Percentiles rank a stretch among this genome's conserved stretches.
phyloP scores from a whole-genome alignment of 2,797 vertebrate species.

The Pipistrellus pipistrellus region DNA sequence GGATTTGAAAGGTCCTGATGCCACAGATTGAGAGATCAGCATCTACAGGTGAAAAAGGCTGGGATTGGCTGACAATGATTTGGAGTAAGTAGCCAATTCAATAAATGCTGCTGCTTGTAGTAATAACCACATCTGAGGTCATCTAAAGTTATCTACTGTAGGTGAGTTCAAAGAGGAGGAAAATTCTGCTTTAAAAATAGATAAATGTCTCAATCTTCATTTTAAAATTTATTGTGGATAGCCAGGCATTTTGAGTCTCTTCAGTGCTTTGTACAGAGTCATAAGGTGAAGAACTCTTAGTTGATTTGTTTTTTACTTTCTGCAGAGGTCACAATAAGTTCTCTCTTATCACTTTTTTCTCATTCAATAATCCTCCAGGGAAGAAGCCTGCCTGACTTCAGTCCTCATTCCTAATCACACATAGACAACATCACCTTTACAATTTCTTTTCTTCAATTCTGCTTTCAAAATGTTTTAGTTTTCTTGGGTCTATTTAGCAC shows the following conservation, averaged over 20 bases:
- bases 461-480: slow-evolving; percentile 42
- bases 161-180: background rate
- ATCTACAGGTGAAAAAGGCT: background rate
- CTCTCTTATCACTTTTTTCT: background rate
- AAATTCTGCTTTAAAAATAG: background rate
- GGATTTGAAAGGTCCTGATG: background rate
- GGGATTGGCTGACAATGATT: background rate
- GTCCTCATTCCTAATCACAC: slow-evolving; percentile 14
- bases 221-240: slow-evolving; percentile 12
- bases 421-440: background rate
- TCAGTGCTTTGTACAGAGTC: background rate
- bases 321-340: slow-evolving; percentile 9
- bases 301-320: background rate
- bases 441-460: slow-evolving; percentile 49
- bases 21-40: background rate
- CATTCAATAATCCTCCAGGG: background rate
- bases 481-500: slow-evolving; percentile 20
- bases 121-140: background rate
- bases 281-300: background rate
- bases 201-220: background rate
- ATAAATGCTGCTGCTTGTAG: background rate
- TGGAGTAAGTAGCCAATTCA: background rate
- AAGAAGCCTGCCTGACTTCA: background rate
- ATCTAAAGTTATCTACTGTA: background rate
- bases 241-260: background rate